These are phyloP conservation scores for Podilymbus podiceps DNA, from an alignment of 2,113 vertebrate genomes.

Conservation along the genomic window DNA sequence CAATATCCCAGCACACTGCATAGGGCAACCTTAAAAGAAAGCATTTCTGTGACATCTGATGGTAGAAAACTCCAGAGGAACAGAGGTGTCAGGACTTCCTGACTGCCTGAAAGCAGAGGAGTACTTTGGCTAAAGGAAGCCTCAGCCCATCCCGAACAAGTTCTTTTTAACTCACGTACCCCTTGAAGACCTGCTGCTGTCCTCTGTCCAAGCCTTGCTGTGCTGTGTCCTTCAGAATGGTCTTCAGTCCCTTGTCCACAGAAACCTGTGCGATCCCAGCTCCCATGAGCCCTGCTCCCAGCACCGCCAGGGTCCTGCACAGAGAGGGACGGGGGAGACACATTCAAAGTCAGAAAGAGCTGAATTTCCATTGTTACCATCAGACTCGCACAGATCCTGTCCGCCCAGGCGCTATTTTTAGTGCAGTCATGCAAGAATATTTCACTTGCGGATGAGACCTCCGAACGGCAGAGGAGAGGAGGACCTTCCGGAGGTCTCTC, in stretches of 20 bases:
- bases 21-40: not conserved
- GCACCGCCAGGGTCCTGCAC: conserved; percentile 84
- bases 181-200: conserved; percentile 94
- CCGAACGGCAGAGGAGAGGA: not conserved
- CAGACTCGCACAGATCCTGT: not conserved
- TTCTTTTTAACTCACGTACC: conserved; percentile 69
- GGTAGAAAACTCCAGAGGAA: not conserved
- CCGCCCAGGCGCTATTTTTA: not conserved
- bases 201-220: conserved; percentile 83
- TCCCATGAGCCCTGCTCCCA: conserved; percentile 97
- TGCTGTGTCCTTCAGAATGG: conserved; percentile 89
- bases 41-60: not conserved
- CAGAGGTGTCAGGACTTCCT: not conserved
- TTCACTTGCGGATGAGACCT: not conserved
- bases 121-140: not conserved
- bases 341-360: not conserved
- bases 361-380: not conserved
- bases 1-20: not conserved
- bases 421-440: not conserved
- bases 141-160: not conserved
- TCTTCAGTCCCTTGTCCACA: conserved; percentile 88
- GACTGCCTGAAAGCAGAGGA: not conserved
- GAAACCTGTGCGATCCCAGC: conserved; percentile 93
- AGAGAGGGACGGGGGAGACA: not conserved
- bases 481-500: not conserved